phyloP scores from a whole-genome alignment of 2,797 vertebrate species.

The Odontamblyopus rebecca region DNA sequence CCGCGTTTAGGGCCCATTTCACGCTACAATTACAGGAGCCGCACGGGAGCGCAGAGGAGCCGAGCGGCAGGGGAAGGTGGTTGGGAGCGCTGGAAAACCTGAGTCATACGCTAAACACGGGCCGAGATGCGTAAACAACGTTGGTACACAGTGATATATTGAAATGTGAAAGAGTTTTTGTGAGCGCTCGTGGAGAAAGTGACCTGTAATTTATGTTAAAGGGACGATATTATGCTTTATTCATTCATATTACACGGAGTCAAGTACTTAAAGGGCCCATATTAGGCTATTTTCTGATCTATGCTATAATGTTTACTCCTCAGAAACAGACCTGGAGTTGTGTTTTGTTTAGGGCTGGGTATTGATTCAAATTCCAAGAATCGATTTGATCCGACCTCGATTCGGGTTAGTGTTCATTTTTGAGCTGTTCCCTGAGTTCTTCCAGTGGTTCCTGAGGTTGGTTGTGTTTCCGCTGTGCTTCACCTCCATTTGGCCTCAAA shows the following conservation, averaged over 20 bases:
- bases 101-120: slow-evolving; percentile 76
- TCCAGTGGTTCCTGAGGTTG: too few species aligned
- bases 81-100: slow-evolving; percentile 58
- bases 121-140: slow-evolving; percentile 68
- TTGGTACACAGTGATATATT: slow-evolving; percentile 63
- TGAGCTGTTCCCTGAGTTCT: too few species aligned
- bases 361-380: too few species aligned
- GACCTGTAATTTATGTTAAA: not conserved
- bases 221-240: not conserved
- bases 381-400: too few species aligned
- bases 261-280: not conserved
- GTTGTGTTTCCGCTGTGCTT: too few species aligned
- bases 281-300: too few species aligned
- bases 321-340: too few species aligned
- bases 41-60: slow-evolving; percentile 52
- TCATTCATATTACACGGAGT: not conserved
- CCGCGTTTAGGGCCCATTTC: slow-evolving; percentile 79
- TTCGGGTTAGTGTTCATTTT: too few species aligned
- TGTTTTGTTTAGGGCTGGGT: too few species aligned
- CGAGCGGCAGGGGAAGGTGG: slow-evolving; percentile 46
- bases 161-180: slow-evolving; percentile 38
- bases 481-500: too few species aligned
- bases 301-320: too few species aligned
- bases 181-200: slow-evolving; percentile 29
- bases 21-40: slow-evolving; percentile 73